Conservation (phyloP, 37 sponge, comb jelly and placozoan genomes). For the Agelas oroides region DNA sequence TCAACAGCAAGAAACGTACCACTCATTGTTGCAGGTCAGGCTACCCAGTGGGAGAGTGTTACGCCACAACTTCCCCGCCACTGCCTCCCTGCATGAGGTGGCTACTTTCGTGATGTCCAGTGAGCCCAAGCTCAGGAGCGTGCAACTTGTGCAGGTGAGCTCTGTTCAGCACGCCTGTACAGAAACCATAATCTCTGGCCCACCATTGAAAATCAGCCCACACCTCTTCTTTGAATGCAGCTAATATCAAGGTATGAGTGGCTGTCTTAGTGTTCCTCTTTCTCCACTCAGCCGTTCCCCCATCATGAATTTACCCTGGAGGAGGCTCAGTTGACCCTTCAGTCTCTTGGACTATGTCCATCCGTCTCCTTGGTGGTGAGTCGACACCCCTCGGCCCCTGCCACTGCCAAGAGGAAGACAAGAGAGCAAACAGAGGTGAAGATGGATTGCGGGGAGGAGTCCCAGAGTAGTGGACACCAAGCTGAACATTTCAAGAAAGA, state of each 20-base stretch:
- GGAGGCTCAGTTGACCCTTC: conserved; percentile 30
- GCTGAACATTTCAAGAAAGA: no score
- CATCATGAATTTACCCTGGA: conserved; percentile 49
- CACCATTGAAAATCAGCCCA: no score
- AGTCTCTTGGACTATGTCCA: conserved; percentile 65
- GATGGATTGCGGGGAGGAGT: no score
- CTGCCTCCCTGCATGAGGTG: conserved; percentile 45
- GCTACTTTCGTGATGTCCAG: conserved; percentile 6
- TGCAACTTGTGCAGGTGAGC: conserved; percentile 38
- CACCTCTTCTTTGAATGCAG: no score
- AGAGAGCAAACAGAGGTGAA: no score
- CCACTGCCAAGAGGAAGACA: no score
- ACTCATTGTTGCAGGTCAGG: conserved; percentile 8
- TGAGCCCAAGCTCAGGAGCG: background rate
- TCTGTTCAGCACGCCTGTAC: background rate
- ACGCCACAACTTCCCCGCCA: conserved; percentile 37
- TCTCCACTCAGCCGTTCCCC: conserved; percentile 53
- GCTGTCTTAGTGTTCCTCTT: no score
- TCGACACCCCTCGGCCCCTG: background rate
- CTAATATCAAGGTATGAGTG: no score
- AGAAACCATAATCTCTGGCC: background rate
- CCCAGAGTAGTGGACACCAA: no score
- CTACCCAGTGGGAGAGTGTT: conserved; percentile 52
- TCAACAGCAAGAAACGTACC: no score
- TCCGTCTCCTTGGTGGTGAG: conserved; percentile 60